Conservation (phyloP, 1,140 invertebrate species). For the Ruditapes philippinarum region DNA sequence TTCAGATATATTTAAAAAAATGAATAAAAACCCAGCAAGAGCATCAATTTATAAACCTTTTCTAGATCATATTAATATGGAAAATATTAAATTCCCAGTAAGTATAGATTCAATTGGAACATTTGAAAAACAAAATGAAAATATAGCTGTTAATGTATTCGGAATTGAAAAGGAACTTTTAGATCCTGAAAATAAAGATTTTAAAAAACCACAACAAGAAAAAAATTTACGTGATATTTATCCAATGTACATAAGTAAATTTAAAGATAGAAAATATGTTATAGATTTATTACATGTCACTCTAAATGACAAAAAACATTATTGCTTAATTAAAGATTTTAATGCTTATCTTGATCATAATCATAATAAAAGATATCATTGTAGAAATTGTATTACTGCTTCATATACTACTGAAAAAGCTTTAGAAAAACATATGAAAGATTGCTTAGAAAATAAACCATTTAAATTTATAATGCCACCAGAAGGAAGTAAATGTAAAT, state of each 20-base stretch:
- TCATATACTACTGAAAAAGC: no score
- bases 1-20: background rate
- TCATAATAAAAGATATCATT: no score
- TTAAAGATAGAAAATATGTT: no score
- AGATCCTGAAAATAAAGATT: background rate
- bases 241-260: background rate
- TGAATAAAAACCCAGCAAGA: no score
- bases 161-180: no score
- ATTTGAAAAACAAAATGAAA: conserved; percentile 47
- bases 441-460: conserved; percentile 53
- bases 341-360: no score
- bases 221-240: background rate
- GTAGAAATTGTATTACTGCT: no score
- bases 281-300: background rate
- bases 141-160: conserved; percentile 15
- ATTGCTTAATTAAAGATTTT: no score
- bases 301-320: conserved; percentile 47
- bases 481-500: conserved; percentile 51
- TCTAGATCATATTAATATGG: no score
- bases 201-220: background rate
- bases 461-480: conserved; percentile 60
- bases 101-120: background rate
- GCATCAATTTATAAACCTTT: no score
- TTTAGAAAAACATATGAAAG: conserved; percentile 67
- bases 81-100: no score